A percentile compares a stretch with the other conserved stretches of the same genome.
Conservation (phyloP, 2,888 invertebrate genomes). For the Marasmarcha lunaedactyla region DNA sequence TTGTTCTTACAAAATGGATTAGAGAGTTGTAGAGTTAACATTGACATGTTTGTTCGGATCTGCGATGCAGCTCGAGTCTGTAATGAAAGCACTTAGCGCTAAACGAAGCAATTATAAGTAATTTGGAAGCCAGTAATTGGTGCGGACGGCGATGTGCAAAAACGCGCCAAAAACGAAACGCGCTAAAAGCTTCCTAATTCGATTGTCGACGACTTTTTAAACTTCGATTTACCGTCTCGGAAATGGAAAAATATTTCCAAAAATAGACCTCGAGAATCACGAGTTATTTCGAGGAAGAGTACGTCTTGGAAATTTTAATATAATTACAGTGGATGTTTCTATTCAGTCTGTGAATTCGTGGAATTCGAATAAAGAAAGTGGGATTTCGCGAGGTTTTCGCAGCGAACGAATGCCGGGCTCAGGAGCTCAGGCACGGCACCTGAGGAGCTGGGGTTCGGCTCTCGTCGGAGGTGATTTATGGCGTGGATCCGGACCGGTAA, state of each 20-base stretch:
- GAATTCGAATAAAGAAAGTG: slow-evolving; percentile 62
- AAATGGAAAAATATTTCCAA: slow-evolving; percentile 3
- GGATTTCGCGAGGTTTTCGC: slow-evolving; percentile 37
- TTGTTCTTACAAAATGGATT: slow-evolving; percentile 24
- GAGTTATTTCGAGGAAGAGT: slow-evolving; percentile 24
- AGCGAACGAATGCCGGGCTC: slow-evolving; percentile 55
- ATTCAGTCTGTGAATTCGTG: slow-evolving; percentile 32
- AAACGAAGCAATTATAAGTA: slow-evolving; percentile 70
- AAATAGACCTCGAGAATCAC: slow-evolving; percentile 13
- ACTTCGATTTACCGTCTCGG: slow-evolving; percentile 27
- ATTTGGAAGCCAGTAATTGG: slow-evolving; percentile 63
- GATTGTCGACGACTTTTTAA: slow-evolving; percentile 60
- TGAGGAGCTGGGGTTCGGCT: slow-evolving; percentile 42
- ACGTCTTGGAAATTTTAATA: neutral
- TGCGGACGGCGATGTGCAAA: slow-evolving; percentile 66
- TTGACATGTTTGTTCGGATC: slow-evolving; percentile 39
- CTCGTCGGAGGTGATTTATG: slow-evolving; percentile 72
- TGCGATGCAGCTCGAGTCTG: slow-evolving; percentile 37
- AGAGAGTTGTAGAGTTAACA: slow-evolving; percentile 31
- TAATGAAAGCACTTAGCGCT: slow-evolving; percentile 69
- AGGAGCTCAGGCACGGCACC: slow-evolving; percentile 63
- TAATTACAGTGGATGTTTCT: slow-evolving; percentile 1
- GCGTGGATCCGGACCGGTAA: slow-evolving; percentile 69
- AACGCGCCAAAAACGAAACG: slow-evolving; percentile 59
- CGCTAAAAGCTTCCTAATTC: slow-evolving; percentile 68